Evolutionary conservation across 1,140 invertebrate species (phyloP).

Genomic region (Neotoxoptera formosana): DNA sequence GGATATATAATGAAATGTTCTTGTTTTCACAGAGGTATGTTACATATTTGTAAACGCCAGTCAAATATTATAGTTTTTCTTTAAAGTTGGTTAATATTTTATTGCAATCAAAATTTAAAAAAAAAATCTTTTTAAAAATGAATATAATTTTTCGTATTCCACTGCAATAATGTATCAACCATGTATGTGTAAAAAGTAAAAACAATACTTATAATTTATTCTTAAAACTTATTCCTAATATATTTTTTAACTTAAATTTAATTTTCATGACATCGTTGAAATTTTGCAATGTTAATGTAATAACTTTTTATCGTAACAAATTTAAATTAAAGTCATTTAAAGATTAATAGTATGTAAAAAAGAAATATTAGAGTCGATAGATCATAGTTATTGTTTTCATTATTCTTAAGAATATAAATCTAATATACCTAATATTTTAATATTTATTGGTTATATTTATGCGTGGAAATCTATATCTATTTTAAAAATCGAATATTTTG

Average conservation of each 20-base stretch:
- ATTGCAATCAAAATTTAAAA: background rate
- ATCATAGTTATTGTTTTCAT: background rate
- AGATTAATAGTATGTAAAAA: background rate
- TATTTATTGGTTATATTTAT: background rate
- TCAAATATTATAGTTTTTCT: background rate
- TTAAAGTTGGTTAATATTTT: background rate
- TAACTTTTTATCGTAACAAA: background rate
- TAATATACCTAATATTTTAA: background rate
- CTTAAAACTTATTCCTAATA: background rate
- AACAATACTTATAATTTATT: background rate
- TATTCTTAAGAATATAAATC: background rate
- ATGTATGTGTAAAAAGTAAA: background rate
- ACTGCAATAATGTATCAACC: background rate
- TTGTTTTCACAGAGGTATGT: conserved; percentile 53
- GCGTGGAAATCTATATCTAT: background rate
- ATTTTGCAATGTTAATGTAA: background rate
- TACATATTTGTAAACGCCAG: conserved; percentile 17
- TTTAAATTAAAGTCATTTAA: background rate
- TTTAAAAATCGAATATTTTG: background rate
- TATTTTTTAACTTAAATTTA: background rate
- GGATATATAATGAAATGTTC: conserved; percentile 55
- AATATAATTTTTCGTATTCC: background rate
- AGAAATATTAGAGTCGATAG: background rate
- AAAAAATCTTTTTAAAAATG: background rate
- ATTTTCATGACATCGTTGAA: background rate